These are phyloP conservation scores for Echeneis naucrates DNA, from an alignment of 2,797 vertebrate species.

Conservation along the genomic window DNA sequence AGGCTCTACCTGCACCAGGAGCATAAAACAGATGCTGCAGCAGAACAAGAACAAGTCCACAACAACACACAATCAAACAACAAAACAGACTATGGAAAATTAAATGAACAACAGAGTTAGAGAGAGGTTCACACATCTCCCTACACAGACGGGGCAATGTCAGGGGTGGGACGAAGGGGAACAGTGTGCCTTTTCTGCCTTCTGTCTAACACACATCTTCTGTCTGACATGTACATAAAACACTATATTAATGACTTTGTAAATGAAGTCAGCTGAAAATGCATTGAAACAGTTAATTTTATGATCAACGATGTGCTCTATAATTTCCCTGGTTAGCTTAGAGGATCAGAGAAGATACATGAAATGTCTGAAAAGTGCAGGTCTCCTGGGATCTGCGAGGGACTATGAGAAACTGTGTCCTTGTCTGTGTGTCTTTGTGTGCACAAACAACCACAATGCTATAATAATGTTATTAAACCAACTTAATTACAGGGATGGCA, in stretches of 20 bases:
- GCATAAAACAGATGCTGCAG: not conserved
- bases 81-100: slow-evolving; percentile 4
- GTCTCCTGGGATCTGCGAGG: slow-evolving; percentile 32
- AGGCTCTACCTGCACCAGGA: not conserved
- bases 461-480: slow-evolving; percentile 62
- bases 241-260: not conserved
- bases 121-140: not conserved
- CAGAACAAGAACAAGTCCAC: slow-evolving; percentile 7
- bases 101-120: not conserved
- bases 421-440: slow-evolving; percentile 28
- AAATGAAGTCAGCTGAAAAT: slow-evolving; percentile 5
- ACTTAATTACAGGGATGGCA: slow-evolving; percentile 59
- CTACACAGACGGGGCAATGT: not conserved
- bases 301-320: slow-evolving; percentile 34
- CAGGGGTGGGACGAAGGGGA: too few species aligned
- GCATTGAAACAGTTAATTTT: slow-evolving; percentile 30
- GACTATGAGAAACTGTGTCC: slow-evolving; percentile 33
- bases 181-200: too few species aligned
- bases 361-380: slow-evolving; percentile 41
- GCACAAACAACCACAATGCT: slow-evolving; percentile 5
- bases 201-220: not conserved
- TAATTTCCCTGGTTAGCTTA: slow-evolving; percentile 16
- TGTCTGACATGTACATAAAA: too few species aligned
- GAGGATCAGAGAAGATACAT: slow-evolving; percentile 56
- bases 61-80: not conserved